Evolutionary conservation across 1,140 invertebrate species (phyloP).

Genomic region (Drosophila virilis): DNA sequence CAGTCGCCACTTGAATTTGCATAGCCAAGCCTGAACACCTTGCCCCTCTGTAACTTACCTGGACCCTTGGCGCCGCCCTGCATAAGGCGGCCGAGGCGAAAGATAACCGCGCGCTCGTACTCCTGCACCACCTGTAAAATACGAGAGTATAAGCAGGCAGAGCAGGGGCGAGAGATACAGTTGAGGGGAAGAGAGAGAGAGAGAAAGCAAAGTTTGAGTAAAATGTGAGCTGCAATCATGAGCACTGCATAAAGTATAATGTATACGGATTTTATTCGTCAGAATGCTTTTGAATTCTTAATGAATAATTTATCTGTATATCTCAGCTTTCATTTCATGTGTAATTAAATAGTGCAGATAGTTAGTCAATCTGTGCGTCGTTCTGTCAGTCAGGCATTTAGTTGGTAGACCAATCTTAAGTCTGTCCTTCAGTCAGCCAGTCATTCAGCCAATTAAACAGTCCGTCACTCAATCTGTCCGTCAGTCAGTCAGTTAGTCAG

Average conservation of each 20-base stretch:
- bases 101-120: slow-evolving; percentile 95
- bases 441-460: background rate
- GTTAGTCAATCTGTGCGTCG: too few species aligned
- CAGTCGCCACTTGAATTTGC: slow-evolving; percentile 71
- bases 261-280: slow-evolving; percentile 10
- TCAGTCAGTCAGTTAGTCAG: background rate
- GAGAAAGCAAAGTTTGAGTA: slow-evolving; percentile 42
- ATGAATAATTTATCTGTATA: slow-evolving; percentile 14
- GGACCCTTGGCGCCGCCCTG: slow-evolving; percentile 96
- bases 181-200: background rate
- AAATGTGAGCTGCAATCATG: slow-evolving; percentile 35
- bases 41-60: slow-evolving; percentile 86
- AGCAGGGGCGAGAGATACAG: slow-evolving; percentile 9
- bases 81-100: slow-evolving; percentile 92
- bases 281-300: background rate
- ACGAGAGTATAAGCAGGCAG: slow-evolving; percentile 3
- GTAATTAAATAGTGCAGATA: background rate
- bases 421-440: background rate
- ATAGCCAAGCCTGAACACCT: slow-evolving; percentile 47
- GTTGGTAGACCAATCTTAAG: background rate
- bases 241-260: slow-evolving; percentile 1
- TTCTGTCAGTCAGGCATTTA: background rate
- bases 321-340: background rate
- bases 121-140: slow-evolving; percentile 92
- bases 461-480: background rate